A percentile compares a stretch with the other conserved stretches of the same genome.
phyloP scores from a whole-genome alignment of 1,140 invertebrate genomes.

The Ctenoplectra terminalis region DNA sequence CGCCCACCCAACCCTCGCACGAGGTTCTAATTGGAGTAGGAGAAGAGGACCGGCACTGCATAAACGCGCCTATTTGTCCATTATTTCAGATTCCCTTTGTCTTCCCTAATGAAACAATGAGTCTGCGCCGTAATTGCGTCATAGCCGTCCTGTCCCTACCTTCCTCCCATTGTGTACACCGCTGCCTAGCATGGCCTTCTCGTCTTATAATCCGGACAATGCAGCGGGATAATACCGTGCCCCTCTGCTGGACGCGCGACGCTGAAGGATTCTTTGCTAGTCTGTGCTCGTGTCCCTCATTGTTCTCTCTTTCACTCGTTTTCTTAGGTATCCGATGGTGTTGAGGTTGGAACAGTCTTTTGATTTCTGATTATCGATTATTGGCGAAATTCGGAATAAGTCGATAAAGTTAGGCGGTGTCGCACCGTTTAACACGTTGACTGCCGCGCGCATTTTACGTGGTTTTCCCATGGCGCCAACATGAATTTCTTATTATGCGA shows the following conservation, averaged over 20 bases:
- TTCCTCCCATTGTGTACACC: slow-evolving; percentile 51
- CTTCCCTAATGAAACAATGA: slow-evolving; percentile 83
- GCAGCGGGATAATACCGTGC: slow-evolving; percentile 49
- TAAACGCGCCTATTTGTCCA: slow-evolving; percentile 83
- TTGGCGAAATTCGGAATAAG: no score
- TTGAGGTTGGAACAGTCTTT: no score
- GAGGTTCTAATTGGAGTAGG: slow-evolving; percentile 81
- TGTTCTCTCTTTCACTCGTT: no score
- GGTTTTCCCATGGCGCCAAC: no score
- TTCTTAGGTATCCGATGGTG: no score
- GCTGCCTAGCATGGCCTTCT: slow-evolving; percentile 49
- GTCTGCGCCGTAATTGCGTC: slow-evolving; percentile 82
- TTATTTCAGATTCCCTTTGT: slow-evolving; percentile 84
- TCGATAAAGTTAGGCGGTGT: no score
- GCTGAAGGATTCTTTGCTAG: slow-evolving; percentile 55
- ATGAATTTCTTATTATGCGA: no score
- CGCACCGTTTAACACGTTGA: no score
- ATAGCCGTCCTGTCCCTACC: slow-evolving; percentile 68
- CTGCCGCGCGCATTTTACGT: no score
- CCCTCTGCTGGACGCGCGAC: slow-evolving; percentile 43
- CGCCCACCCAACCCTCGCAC: slow-evolving; percentile 60
- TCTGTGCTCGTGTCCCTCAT: no score
- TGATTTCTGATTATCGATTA: no score
- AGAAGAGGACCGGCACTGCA: slow-evolving; percentile 79
- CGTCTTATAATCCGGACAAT: slow-evolving; percentile 62